Evolutionary conservation across 1,140 invertebrate genomes (phyloP).

Genomic region (Anadara kagoshimensis): DNA sequence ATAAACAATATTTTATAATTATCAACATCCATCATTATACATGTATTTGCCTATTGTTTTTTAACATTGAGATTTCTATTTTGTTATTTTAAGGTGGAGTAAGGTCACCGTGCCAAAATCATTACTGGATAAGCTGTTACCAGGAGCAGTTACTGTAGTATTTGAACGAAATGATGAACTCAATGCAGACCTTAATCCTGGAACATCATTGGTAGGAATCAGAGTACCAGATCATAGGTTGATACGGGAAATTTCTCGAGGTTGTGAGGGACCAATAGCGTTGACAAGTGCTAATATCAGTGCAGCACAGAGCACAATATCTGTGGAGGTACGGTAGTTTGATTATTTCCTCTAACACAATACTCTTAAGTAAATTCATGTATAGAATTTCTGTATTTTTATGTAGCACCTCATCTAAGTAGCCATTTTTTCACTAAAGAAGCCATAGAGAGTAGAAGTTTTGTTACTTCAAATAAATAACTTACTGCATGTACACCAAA

Average conservation of each 20-base stretch:
- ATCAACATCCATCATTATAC: too few species aligned
- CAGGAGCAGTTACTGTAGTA: slow-evolving; percentile 95
- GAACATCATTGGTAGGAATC: slow-evolving; percentile 88
- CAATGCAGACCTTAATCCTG: slow-evolving; percentile 87
- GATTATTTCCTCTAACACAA: too few species aligned
- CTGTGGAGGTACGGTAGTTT: slow-evolving; percentile 29
- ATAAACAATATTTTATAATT: too few species aligned
- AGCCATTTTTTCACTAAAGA: too few species aligned
- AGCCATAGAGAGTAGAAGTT: too few species aligned
- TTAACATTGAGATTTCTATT: neutral
- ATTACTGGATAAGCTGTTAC: slow-evolving; percentile 84
- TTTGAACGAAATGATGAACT: slow-evolving; percentile 83
- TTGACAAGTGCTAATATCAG: slow-evolving; percentile 96
- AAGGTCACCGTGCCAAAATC: slow-evolving; percentile 82
- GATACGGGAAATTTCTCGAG: slow-evolving; percentile 81
- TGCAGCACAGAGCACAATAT: slow-evolving; percentile 83
- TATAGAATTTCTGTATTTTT: too few species aligned
- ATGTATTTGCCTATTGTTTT: neutral
- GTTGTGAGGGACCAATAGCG: slow-evolving; percentile 86
- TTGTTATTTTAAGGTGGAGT: slow-evolving; percentile 82
- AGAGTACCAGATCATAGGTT: slow-evolving; percentile 90
- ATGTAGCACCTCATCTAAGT: too few species aligned
- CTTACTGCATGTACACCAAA: too few species aligned
- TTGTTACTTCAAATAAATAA: too few species aligned
- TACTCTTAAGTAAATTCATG: too few species aligned